These are phyloP conservation scores for Catharus fuscescens DNA, from an alignment of 2,113 vertebrate species.

Conservation along the genomic window DNA sequence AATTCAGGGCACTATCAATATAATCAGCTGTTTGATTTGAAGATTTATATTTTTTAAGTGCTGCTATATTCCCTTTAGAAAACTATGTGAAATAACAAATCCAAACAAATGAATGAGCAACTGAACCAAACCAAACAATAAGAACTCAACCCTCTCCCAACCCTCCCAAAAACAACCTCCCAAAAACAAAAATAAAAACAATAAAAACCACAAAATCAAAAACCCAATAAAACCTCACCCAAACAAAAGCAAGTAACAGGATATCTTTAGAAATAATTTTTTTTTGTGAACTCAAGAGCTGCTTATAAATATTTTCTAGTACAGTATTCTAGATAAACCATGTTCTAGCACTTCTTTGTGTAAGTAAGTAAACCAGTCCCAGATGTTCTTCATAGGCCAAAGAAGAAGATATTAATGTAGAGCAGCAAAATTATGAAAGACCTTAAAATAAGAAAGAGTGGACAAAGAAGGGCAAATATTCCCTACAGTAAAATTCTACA, in stretches of 20 bases:
- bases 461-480: not conserved
- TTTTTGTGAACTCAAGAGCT: not conserved
- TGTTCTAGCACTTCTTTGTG: not conserved
- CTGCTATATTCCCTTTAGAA: not conserved
- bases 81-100: not conserved
- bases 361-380: not conserved
- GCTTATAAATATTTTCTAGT: not conserved
- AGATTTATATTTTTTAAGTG: conserved; percentile 18
- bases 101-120: not conserved
- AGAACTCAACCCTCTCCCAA: not conserved
- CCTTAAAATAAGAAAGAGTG: not conserved
- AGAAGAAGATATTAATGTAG: not conserved
- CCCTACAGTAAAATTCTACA: not conserved
- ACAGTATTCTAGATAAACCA: not conserved
- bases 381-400: not conserved
- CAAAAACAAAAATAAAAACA: not conserved
- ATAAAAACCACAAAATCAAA: not conserved
- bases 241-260: not conserved
- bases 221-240: not conserved
- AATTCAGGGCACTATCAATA: not conserved
- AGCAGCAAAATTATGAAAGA: not conserved
- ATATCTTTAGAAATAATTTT: not conserved
- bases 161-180: not conserved
- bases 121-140: not conserved
- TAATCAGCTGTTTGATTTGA: not conserved